Evolutionary conservation across 64 coral and sea anemone species (phyloP).

Genomic region (Anthopleura sola): DNA sequence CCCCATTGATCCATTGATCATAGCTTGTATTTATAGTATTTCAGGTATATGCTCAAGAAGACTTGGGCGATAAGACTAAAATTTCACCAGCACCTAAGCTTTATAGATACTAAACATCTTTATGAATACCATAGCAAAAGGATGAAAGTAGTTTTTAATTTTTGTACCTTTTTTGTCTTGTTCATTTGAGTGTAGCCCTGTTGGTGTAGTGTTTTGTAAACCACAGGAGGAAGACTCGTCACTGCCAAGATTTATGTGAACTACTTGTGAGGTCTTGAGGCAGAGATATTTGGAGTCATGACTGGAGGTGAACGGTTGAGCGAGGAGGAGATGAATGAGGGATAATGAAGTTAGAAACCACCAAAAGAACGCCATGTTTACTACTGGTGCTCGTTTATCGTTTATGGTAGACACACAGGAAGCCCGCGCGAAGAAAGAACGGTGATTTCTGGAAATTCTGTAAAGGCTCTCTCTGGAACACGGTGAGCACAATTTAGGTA

Average conservation of each 20-base stretch:
- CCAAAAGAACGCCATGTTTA: background rate
- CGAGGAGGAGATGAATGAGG: background rate
- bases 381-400: background rate
- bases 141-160: background rate
- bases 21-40: background rate
- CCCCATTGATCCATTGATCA: too few species aligned
- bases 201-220: background rate
- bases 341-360: background rate
- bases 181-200: background rate
- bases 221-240: background rate
- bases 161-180: background rate
- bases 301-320: background rate
- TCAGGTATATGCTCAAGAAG: background rate
- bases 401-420: too few species aligned
- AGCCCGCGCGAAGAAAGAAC: too few species aligned
- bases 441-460: too few species aligned
- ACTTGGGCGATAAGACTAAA: background rate
- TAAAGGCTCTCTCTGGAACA: too few species aligned
- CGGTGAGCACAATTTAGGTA: too few species aligned
- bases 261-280: background rate
- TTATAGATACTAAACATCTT: background rate
- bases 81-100: background rate
- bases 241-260: slow-evolving; percentile 8
- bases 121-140: background rate
- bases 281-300: slow-evolving; percentile 12